These are phyloP conservation scores for Trypoxylon attenuatum DNA, from an alignment of 2,888 invertebrate genomes.

Conservation along the genomic window DNA sequence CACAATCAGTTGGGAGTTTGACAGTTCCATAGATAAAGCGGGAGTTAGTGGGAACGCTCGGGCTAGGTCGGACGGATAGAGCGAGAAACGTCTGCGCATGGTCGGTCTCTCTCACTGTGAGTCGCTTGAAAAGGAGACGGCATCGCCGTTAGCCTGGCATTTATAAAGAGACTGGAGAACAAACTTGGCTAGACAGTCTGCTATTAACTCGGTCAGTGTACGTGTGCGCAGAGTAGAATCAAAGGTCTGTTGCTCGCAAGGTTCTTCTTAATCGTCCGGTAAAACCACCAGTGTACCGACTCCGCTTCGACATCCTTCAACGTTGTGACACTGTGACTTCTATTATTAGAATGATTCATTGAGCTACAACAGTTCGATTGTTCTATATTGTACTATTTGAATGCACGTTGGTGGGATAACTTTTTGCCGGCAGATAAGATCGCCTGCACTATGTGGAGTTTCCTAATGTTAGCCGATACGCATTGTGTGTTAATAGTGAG, in stretches of 20 bases:
- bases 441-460: too few species aligned
- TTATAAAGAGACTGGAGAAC: conserved; percentile 41
- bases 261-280: conserved; percentile 5
- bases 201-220: conserved; percentile 21
- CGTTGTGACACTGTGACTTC: too few species aligned
- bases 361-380: too few species aligned
- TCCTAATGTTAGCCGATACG: too few species aligned
- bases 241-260: background rate
- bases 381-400: too few species aligned
- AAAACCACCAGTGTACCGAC: background rate
- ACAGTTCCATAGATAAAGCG: too few species aligned
- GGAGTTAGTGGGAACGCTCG: background rate
- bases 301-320: background rate
- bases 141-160: conserved; percentile 17
- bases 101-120: background rate
- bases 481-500: too few species aligned
- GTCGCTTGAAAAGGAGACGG: conserved; percentile 23
- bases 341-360: too few species aligned
- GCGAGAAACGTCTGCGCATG: conserved; percentile 26
- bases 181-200: conserved; percentile 34
- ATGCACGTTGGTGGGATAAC: too few species aligned
- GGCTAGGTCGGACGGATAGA: background rate
- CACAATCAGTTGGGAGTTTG: too few species aligned
- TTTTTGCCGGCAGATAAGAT: too few species aligned
- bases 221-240: conserved; percentile 9